A percentile compares a stretch with the other conserved stretches of the same genome.
Evolutionary conservation across 2,797 vertebrate species (phyloP).

Genomic region (Cossypha caffra): DNA sequence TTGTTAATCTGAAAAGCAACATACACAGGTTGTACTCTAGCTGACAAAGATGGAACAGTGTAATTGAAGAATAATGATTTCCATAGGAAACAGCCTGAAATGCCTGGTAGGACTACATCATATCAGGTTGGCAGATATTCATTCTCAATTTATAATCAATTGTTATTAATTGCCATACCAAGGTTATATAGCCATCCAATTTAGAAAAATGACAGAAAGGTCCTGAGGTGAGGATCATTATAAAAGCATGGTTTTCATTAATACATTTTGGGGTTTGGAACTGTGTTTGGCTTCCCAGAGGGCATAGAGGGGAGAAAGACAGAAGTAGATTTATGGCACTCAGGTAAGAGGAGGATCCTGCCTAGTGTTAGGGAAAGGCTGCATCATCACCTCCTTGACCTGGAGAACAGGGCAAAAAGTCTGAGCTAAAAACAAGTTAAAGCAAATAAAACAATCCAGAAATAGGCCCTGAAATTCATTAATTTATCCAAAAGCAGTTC

Average conservation of each 20-base stretch:
- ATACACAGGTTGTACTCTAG: neutral
- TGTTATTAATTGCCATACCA: neutral
- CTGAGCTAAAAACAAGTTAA: neutral
- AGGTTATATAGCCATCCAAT: neutral
- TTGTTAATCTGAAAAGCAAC: neutral
- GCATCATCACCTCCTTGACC: neutral
- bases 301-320: neutral
- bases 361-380: neutral
- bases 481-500: neutral
- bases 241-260: neutral
- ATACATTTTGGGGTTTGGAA: neutral
- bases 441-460: neutral
- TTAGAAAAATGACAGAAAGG: neutral
- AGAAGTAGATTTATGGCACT: neutral
- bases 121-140: neutral
- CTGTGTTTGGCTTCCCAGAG: neutral
- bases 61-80: neutral
- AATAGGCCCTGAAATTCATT: neutral
- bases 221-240: neutral
- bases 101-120: neutral
- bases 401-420: fast-evolving
- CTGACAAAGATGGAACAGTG: neutral
- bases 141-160: neutral
- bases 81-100: neutral
- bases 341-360: neutral